phyloP scores from a whole-genome alignment of 92 coral and sea anemone genomes.

The Siderastrea siderea region DNA sequence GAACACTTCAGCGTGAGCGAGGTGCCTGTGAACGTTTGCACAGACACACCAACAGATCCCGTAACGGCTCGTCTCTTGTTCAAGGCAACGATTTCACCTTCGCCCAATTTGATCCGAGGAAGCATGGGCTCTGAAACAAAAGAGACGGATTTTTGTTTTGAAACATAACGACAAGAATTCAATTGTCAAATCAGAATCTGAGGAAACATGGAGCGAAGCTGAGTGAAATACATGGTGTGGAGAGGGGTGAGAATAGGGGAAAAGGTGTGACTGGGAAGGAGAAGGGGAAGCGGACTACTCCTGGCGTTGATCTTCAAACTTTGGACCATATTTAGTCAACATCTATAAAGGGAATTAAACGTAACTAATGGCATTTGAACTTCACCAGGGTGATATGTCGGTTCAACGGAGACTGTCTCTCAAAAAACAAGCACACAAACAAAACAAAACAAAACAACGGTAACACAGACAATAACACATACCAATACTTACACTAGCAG shows the following conservation, averaged over 20 bases:
- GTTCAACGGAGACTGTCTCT: too few relatives aligned
- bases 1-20: slow-evolving; percentile 61
- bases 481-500: too few relatives aligned
- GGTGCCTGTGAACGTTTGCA: slow-evolving; percentile 71
- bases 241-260: not conserved
- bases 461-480: too few relatives aligned
- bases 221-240: not conserved
- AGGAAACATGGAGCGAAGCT: not conserved
- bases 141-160: too few relatives aligned
- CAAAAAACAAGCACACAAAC: too few relatives aligned
- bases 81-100: slow-evolving; percentile 52
- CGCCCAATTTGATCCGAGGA: slow-evolving; percentile 61
- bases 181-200: too few relatives aligned
- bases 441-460: too few relatives aligned
- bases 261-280: not conserved
- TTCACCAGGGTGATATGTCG: not conserved
- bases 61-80: slow-evolving; percentile 39
- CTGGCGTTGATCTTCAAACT: not conserved
- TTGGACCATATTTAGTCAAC: not conserved
- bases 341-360: not conserved
- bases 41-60: slow-evolving; percentile 54
- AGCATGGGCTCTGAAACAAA: slow-evolving; percentile 49
- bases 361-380: not conserved
- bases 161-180: not conserved
- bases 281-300: not conserved